phyloP scores from a whole-genome alignment of 1,140 invertebrate species.

The Bradynema listronoti region DNA sequence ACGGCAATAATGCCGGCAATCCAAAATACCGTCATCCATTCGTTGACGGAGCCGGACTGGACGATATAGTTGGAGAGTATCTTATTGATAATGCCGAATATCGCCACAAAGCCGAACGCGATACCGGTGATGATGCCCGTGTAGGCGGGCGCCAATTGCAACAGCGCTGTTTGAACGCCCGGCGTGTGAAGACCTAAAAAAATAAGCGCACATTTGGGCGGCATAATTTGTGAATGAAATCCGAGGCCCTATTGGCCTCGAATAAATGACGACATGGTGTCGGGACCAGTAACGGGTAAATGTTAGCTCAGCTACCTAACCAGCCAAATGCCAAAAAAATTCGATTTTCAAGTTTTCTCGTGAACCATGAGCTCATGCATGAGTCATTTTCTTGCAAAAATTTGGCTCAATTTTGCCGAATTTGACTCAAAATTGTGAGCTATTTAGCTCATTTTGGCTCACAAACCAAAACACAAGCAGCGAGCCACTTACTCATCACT shows the following conservation, averaged over 20 bases:
- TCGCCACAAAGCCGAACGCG: conserved; percentile 51
- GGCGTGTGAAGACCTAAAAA: conserved; percentile 55
- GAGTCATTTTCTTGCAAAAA: too few relatives aligned
- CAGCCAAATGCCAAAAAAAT: too few relatives aligned
- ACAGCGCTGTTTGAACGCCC: conserved; percentile 52
- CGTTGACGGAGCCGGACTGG: conserved; percentile 12
- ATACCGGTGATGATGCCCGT: conserved; percentile 54
- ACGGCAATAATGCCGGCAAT: conserved; percentile 30
- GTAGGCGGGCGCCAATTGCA: conserved; percentile 54
- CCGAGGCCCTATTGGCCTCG: too few relatives aligned
- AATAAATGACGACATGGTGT: too few relatives aligned
- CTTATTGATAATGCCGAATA: conserved; percentile 35
- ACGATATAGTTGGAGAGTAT: conserved; percentile 19
- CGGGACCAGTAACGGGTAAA: too few relatives aligned
- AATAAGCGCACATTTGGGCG: not conserved
- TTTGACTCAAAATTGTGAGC: too few relatives aligned
- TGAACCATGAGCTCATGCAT: not conserved
- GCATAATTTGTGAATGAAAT: not conserved
- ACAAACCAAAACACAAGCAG: too few relatives aligned
- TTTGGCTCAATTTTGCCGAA: too few relatives aligned
- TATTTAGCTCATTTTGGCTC: too few relatives aligned
- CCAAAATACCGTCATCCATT: conserved; percentile 29
- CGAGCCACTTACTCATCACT: too few relatives aligned
- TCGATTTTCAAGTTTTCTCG: too few relatives aligned
- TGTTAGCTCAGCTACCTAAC: not conserved